These are phyloP conservation scores for Stichopus horrens DNA, from an alignment of 53 echinoderm and acorn worm genomes.

Conservation along the genomic window DNA sequence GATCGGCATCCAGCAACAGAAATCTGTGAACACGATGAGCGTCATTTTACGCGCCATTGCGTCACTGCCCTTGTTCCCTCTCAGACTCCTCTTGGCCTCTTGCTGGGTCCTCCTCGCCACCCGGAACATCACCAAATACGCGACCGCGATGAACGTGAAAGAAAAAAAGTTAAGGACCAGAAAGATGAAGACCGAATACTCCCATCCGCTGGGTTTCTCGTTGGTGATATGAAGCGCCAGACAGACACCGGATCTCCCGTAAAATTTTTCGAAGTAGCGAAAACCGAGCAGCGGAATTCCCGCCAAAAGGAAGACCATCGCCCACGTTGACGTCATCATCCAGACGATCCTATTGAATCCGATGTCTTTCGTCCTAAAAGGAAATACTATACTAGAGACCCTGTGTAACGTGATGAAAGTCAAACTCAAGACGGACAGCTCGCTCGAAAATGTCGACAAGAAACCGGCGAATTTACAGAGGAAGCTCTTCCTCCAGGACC, in stretches of 20 bases:
- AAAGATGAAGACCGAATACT: constrained; percentile 91
- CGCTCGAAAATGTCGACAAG: constrained; percentile 96
- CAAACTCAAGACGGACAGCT: constrained; percentile 91
- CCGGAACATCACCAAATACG: constrained; percentile 89
- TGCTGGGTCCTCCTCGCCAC: constrained; percentile 89
- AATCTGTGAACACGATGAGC: constrained; percentile 89
- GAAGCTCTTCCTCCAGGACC: constrained; percentile 60
- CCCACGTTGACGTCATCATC: constrained; percentile 80
- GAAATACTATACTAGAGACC: constrained; percentile 84
- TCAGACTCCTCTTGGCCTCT: constrained; percentile 75
- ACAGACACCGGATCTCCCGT: constrained; percentile 93
- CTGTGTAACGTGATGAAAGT: constrained; percentile 94
- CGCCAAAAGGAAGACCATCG: constrained; percentile 66
- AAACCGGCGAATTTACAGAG: constrained; percentile 91
- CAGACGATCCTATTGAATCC: constrained; percentile 82
- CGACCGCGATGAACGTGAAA: constrained; percentile 71
- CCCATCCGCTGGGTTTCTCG: constrained; percentile 80
- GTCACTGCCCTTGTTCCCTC: constrained; percentile 66
- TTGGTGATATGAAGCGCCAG: constrained; percentile 91
- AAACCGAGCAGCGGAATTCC: constrained; percentile 75
- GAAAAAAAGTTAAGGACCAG: constrained; percentile 82
- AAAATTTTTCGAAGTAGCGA: constrained; percentile 87
- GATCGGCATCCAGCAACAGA: constrained; percentile 95
- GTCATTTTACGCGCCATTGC: constrained; percentile 96
- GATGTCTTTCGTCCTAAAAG: constrained; percentile 95